Percentiles rank a stretch among this genome's conserved stretches.
These are phyloP conservation scores for Squalus acanthias DNA, from an alignment of 2,797 vertebrate species.

Conservation along the genomic window DNA sequence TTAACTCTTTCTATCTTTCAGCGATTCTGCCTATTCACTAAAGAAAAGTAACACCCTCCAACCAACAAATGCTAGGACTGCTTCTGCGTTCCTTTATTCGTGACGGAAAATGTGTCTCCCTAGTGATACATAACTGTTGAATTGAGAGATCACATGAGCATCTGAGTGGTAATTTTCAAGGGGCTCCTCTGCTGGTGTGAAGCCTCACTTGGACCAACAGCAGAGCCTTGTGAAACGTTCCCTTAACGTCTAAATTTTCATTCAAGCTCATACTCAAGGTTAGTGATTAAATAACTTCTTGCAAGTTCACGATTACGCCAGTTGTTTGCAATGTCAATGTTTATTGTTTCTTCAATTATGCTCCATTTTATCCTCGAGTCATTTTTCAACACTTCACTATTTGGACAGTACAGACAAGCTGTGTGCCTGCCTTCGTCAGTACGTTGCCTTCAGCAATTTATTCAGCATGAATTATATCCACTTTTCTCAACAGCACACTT, in stretches of 20 bases:
- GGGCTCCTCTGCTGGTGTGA: not conserved
- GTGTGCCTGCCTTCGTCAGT: not conserved
- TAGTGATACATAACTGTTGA: not conserved
- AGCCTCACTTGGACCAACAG: not conserved
- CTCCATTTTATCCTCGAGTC: constrained; percentile 4
- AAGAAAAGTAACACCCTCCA: not conserved
- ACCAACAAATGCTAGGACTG: not conserved
- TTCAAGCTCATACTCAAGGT: not conserved
- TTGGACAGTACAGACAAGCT: not conserved
- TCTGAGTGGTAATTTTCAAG: not conserved
- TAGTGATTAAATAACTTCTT: not conserved
- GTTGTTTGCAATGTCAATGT: not conserved
- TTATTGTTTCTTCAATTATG: not conserved
- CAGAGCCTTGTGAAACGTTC: not conserved
- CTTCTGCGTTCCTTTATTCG: not conserved
- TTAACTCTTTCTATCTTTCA: not conserved
- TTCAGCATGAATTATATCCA: not conserved
- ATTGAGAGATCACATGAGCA: not conserved
- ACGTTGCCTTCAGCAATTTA: not conserved
- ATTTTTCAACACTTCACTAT: not conserved
- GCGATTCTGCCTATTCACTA: not conserved
- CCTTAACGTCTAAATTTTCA: not conserved
- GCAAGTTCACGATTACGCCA: not conserved
- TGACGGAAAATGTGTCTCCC: not conserved
- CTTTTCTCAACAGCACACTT: not conserved